Conservation (phyloP, 2,797 vertebrate genomes). For the Scolopax rusticola region DNA sequence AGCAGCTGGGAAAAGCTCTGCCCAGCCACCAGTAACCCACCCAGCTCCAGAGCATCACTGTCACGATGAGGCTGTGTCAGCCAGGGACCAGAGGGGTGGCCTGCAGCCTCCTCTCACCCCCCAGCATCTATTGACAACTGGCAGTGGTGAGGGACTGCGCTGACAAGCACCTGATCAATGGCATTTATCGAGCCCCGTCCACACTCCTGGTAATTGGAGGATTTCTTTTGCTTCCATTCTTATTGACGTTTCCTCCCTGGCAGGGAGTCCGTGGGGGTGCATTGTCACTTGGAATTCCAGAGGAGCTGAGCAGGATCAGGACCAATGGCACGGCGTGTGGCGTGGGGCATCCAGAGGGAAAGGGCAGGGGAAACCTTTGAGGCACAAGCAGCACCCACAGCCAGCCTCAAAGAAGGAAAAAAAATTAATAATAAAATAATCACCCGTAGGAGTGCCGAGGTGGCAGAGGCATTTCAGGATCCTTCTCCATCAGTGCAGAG, state of each 20-base stretch:
- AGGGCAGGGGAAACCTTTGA: rapidly evolving
- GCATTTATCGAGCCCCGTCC: background rate
- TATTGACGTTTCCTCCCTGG: background rate
- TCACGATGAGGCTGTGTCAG: conserved; percentile 74
- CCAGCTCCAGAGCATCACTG: background rate
- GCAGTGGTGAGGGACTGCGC: conserved; percentile 57
- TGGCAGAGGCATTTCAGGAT: background rate
- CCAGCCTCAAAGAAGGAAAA: background rate
- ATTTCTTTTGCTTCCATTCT: background rate
- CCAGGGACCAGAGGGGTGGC: conserved; percentile 61
- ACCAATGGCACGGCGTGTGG: rapidly evolving
- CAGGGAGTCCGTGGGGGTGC: background rate
- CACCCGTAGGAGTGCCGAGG: rapidly evolving
- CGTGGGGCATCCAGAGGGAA: rapidly evolving
- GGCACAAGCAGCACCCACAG: rapidly evolving
- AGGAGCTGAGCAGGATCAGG: background rate
- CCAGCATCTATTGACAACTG: conserved; percentile 69
- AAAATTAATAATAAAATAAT: background rate
- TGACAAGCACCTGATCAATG: conserved; percentile 14
- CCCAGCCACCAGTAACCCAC: background rate
- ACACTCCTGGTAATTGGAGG: background rate
- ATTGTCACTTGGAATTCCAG: background rate
- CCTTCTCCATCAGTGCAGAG: rapidly evolving
- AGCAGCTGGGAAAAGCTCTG: background rate
- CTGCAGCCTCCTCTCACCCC: conserved; percentile 43